phyloP scores from a whole-genome alignment of 2,888 invertebrate genomes.

The Cremastinae sp. region DNA sequence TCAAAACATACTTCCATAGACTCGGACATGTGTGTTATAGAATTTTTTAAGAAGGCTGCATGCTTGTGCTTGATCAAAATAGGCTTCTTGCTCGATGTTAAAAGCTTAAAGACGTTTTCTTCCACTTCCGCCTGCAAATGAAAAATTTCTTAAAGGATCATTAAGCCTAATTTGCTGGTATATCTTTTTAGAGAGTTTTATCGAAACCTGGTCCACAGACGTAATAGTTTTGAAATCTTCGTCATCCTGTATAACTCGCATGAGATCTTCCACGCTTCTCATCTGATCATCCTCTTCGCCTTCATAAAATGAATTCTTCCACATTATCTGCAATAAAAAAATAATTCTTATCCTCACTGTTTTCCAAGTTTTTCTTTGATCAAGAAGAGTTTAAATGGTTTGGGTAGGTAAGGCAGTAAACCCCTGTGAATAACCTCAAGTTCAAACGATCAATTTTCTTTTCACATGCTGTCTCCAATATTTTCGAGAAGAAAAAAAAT shows the following conservation, averaged over 20 bases:
- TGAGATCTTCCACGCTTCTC: constrained; percentile 75
- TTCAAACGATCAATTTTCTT: not conserved
- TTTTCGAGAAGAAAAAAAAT: not conserved
- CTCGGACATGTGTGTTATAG: constrained; percentile 85
- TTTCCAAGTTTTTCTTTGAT: not conserved
- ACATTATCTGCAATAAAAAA: constrained; percentile 67
- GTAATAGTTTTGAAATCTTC: constrained; percentile 84
- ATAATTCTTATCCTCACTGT: not conserved
- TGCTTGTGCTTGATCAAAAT: constrained; percentile 85
- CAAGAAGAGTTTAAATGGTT: not conserved
- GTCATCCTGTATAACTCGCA: constrained; percentile 82
- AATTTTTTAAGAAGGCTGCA: constrained; percentile 85
- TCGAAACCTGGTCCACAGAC: constrained; percentile 83
- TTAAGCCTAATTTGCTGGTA: constrained; percentile 10
- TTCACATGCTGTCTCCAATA: not conserved
- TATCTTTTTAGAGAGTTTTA: constrained; percentile 10
- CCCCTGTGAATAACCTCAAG: constrained; percentile 25
- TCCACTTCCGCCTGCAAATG: constrained; percentile 83
- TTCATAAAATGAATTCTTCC: constrained; percentile 67
- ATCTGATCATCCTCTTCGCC: constrained; percentile 64
- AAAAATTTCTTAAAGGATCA: constrained; percentile 59
- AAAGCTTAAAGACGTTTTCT: constrained; percentile 81
- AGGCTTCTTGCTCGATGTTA: constrained; percentile 83
- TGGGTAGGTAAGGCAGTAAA: constrained; percentile 2
- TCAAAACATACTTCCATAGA: constrained; percentile 84